Evolutionary conservation across 1,140 invertebrate species (phyloP).

Genomic region (Sinella curviseta): DNA sequence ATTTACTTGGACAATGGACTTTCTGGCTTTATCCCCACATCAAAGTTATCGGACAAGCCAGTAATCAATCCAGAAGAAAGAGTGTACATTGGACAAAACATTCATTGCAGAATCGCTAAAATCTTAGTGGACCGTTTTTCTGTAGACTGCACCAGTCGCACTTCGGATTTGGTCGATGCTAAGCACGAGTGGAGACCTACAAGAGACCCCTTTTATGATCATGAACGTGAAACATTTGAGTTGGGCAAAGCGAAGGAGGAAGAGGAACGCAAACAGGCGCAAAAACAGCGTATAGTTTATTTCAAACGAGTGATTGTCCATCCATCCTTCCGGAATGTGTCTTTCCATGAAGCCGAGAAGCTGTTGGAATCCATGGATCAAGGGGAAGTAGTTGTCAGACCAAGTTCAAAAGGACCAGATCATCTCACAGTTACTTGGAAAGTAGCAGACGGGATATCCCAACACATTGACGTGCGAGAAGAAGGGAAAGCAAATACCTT

Average conservation of each 20-base stretch:
- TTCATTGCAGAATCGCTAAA: slow-evolving; percentile 88
- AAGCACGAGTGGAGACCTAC: slow-evolving; percentile 85
- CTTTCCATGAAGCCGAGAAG: slow-evolving; percentile 87
- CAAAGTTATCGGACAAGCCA: slow-evolving; percentile 90
- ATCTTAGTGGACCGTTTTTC: slow-evolving; percentile 92
- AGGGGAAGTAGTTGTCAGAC: slow-evolving; percentile 92
- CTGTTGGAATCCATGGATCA: slow-evolving; percentile 87
- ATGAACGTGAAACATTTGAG: slow-evolving; percentile 79
- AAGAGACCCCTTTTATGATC: slow-evolving; percentile 89
- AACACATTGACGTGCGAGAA: slow-evolving; percentile 93
- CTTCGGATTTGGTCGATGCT: slow-evolving; percentile 86
- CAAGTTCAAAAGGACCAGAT: slow-evolving; percentile 84
- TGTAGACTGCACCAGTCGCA: slow-evolving; percentile 88
- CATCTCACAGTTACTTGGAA: slow-evolving; percentile 98
- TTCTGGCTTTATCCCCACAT: slow-evolving; percentile 89
- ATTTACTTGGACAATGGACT: slow-evolving; percentile 89
- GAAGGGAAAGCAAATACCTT: slow-evolving; percentile 96
- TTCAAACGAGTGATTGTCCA: slow-evolving; percentile 96
- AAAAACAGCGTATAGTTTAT: slow-evolving; percentile 67
- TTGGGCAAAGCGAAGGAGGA: slow-evolving; percentile 68
- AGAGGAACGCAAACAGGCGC: slow-evolving; percentile 76
- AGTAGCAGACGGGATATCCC: slow-evolving; percentile 86
- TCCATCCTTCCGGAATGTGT: slow-evolving; percentile 95
- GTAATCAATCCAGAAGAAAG: slow-evolving; percentile 89
- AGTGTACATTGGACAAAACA: slow-evolving; percentile 78